Percentiles rank a stretch among this genome's conserved stretches.
Conservation (phyloP, 2,888 invertebrate species). For the Pegoplata infirma region DNA sequence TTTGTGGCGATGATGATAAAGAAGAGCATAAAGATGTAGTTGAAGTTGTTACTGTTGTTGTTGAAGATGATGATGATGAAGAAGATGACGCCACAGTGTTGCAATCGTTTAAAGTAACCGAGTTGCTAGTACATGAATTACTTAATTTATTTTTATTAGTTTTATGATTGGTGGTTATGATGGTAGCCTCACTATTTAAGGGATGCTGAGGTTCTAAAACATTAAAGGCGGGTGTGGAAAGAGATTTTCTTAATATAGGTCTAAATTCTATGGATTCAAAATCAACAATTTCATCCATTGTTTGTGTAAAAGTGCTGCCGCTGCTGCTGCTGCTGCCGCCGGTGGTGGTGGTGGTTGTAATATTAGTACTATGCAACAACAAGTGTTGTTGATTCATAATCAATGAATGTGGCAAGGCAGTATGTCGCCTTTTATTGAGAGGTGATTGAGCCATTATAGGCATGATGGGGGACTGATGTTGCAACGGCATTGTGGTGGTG, state of each 20-base stretch:
- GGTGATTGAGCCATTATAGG: conserved; percentile 47
- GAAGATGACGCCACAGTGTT: no score
- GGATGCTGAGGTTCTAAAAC: conserved; percentile 43
- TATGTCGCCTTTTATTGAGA: conserved; percentile 50
- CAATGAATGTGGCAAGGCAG: conserved; percentile 48
- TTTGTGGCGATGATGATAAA: conserved; percentile 8
- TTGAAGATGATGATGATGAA: background rate
- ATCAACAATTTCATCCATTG: conserved; percentile 40
- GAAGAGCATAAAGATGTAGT: conserved; percentile 8
- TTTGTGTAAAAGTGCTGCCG: conserved; percentile 40
- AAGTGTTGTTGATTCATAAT: conserved; percentile 63
- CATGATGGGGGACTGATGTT: no score
- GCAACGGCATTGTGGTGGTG: conserved; percentile 41
- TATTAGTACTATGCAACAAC: conserved; percentile 62
- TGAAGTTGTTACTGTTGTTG: conserved; percentile 17
- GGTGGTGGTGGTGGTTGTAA: no score
- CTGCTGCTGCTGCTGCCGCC: conserved; percentile 33
- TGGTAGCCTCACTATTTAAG: conserved; percentile 39
- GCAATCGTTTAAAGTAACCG: conserved; percentile 23
- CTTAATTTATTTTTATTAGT: conserved; percentile 34
- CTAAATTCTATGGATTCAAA: conserved; percentile 57
- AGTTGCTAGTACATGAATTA: conserved; percentile 20
- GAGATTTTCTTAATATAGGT: conserved; percentile 62
- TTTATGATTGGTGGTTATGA: conserved; percentile 39
- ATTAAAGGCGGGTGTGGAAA: conserved; percentile 59